Conservation (phyloP, 2,888 invertebrate genomes). For the Phytoseiulus persimilis region DNA sequence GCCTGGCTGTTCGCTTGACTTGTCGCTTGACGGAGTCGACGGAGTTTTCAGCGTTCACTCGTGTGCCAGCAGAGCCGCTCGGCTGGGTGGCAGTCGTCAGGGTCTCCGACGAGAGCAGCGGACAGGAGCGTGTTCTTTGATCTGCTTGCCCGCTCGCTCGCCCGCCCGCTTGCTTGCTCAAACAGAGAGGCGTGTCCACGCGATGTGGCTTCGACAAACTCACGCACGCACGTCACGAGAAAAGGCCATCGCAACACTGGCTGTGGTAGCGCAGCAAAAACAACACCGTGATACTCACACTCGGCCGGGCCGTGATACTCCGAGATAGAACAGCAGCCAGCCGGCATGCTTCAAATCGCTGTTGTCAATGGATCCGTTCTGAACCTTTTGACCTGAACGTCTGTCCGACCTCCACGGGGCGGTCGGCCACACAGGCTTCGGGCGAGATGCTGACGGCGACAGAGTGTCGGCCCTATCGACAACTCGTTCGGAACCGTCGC, state of each 20-base stretch:
- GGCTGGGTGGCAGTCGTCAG: background rate
- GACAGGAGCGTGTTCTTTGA: background rate
- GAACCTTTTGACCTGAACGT: background rate
- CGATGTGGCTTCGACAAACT: background rate
- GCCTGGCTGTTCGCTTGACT: background rate
- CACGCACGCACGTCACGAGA: background rate
- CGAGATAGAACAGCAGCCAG: background rate
- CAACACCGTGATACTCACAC: background rate
- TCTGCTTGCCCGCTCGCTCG: background rate
- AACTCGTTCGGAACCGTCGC: background rate
- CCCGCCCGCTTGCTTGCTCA: background rate
- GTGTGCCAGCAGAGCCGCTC: background rate
- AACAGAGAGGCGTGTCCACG: conserved; percentile 5
- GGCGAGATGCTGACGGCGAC: background rate
- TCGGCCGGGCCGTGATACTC: background rate
- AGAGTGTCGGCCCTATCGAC: background rate
- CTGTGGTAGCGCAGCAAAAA: background rate
- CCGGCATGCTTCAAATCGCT: background rate
- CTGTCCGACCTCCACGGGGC: background rate
- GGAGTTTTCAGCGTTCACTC: background rate
- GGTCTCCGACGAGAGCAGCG: background rate
- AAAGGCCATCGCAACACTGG: background rate
- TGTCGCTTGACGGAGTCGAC: too few relatives aligned
- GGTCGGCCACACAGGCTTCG: background rate
- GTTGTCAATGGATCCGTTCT: background rate